phyloP scores from a whole-genome alignment of 2,113 vertebrate species.

The Oxyura jamaicensis region DNA sequence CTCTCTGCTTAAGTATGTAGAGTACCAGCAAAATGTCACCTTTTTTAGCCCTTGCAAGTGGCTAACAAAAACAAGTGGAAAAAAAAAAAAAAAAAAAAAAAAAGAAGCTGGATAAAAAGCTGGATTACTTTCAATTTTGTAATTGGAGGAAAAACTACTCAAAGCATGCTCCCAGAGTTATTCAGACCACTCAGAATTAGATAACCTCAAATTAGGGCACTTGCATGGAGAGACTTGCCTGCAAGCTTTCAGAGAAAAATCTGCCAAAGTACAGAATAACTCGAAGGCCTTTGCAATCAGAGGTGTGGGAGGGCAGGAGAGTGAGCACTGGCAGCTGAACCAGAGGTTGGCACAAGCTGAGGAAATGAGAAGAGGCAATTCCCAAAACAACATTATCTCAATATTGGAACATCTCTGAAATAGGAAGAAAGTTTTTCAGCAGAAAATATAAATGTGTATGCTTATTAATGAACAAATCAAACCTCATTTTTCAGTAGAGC shows the following conservation, averaged over 20 bases:
- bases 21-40: not conserved
- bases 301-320: not conserved
- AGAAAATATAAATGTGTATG: not conserved
- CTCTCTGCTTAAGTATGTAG: not conserved
- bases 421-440: not conserved
- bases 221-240: not conserved
- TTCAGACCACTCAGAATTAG: not conserved
- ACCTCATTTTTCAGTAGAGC: not conserved
- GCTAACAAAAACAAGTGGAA: not conserved
- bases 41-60: not conserved
- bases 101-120: not conserved
- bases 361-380: not conserved
- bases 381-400: not conserved
- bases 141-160: not conserved
- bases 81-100: too few relatives aligned
- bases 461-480: not conserved
- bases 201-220: not conserved
- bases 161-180: not conserved
- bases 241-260: not conserved
- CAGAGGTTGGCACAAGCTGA: not conserved
- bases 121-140: not conserved
- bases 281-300: not conserved
- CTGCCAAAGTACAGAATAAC: not conserved
- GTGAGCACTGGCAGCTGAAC: not conserved
- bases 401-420: not conserved